Evolutionary conservation across 2,888 invertebrate species (phyloP).

Genomic region (Himalopsyche kuldschensis): DNA sequence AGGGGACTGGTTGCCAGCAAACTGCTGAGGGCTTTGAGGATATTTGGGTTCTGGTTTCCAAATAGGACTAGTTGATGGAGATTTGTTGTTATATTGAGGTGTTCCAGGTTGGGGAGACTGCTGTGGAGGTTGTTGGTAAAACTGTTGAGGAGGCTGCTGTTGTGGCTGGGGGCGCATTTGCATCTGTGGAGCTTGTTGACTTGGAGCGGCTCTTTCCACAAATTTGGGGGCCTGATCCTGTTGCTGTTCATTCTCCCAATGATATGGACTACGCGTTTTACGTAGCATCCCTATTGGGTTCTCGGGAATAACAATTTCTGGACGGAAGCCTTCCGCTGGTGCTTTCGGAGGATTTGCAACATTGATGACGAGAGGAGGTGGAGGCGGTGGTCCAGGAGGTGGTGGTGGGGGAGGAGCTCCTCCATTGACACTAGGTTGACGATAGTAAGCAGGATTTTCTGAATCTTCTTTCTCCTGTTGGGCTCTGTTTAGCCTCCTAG

Average conservation of each 20-base stretch:
- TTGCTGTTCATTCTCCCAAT: slow-evolving; percentile 63
- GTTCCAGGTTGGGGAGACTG: slow-evolving; percentile 47
- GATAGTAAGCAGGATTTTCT: slow-evolving; percentile 52
- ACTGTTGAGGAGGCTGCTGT: slow-evolving; percentile 50
- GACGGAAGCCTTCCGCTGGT: slow-evolving; percentile 62
- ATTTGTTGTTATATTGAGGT: slow-evolving; percentile 43
- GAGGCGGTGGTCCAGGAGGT: slow-evolving; percentile 60
- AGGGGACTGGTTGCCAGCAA: slow-evolving; percentile 8
- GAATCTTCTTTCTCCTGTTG: slow-evolving; percentile 65
- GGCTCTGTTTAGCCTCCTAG: slow-evolving; percentile 67
- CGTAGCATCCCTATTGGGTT: slow-evolving; percentile 71
- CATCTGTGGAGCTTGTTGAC: slow-evolving; percentile 53
- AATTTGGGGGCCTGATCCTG: slow-evolving; percentile 57
- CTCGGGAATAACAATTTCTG: slow-evolving; percentile 74
- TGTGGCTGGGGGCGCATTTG: slow-evolving; percentile 53
- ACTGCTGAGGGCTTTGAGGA: slow-evolving; percentile 41
- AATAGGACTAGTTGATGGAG: slow-evolving; percentile 48
- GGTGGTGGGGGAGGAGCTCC: slow-evolving; percentile 54
- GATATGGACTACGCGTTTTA: slow-evolving; percentile 70
- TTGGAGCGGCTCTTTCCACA: slow-evolving; percentile 50
- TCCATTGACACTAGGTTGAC: slow-evolving; percentile 27
- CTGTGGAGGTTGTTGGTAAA: slow-evolving; percentile 46
- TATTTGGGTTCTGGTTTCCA: slow-evolving; percentile 58
- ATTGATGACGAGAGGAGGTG: slow-evolving; percentile 63
- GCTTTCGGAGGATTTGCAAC: slow-evolving; percentile 53